These are phyloP conservation scores for Andrena camellia DNA, from an alignment of 2,888 invertebrate species.

Conservation along the genomic window DNA sequence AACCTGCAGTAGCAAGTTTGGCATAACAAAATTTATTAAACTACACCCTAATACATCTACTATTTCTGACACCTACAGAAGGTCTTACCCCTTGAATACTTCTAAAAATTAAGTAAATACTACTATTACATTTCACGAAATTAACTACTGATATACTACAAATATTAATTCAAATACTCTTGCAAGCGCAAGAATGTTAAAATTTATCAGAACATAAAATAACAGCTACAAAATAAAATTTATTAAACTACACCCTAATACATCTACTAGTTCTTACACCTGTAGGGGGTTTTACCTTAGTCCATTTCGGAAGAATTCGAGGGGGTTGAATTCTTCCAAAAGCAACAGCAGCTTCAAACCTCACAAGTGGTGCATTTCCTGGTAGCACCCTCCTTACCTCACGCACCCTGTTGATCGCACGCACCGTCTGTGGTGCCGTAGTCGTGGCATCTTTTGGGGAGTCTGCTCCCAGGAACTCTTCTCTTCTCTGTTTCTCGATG, in stretches of 20 bases:
- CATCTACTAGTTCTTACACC: background rate
- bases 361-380: too few relatives aligned
- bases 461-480: background rate
- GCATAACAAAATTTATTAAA: background rate
- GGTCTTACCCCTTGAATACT: background rate
- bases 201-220: too few relatives aligned
- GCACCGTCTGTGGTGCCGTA: too few relatives aligned
- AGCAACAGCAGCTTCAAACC: background rate
- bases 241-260: background rate
- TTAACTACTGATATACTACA: too few relatives aligned
- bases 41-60: background rate
- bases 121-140: too few relatives aligned
- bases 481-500: background rate
- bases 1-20: background rate
- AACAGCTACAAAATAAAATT: background rate
- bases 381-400: too few relatives aligned
- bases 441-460: background rate
- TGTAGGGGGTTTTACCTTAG: background rate
- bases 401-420: background rate
- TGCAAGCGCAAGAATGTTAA: background rate
- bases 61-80: background rate
- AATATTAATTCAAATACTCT: background rate
- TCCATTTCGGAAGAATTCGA: background rate
- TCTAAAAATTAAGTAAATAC: too few relatives aligned
- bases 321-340: background rate